A percentile compares a stretch with the other conserved stretches of the same genome.
Evolutionary conservation across 2,888 invertebrate species (phyloP).

Genomic region (Busseola fusca): DNA sequence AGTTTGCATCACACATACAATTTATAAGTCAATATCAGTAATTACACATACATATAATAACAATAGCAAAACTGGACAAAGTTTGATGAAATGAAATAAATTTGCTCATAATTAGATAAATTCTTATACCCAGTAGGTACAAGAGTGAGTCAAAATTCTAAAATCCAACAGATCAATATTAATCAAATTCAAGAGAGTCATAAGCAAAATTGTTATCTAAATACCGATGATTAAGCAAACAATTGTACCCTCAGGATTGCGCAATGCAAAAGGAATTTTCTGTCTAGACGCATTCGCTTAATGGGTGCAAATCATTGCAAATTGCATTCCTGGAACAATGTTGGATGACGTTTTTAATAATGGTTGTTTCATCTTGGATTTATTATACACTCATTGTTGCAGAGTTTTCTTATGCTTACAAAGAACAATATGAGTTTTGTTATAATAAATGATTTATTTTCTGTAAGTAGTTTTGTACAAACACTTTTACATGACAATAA

Average conservation of each 20-base stretch:
- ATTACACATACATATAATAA: no score
- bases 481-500: no score
- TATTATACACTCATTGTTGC: constrained; percentile 25
- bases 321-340: constrained; percentile 78
- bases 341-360: constrained; percentile 77
- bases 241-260: constrained; percentile 76
- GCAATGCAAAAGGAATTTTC: constrained; percentile 81
- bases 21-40: no score
- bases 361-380: constrained; percentile 40
- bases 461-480: no score
- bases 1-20: no score
- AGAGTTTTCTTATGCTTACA: constrained; percentile 21
- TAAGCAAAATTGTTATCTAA: constrained; percentile 17
- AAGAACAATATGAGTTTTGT: background rate
- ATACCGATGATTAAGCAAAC: constrained; percentile 47
- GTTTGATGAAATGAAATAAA: no score
- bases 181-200: constrained; percentile 1
- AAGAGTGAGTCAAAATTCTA: background rate
- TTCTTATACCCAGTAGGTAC: background rate
- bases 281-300: constrained; percentile 79
- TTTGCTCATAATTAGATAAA: no score
- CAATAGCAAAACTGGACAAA: no score
- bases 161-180: background rate
- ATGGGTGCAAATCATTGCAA: constrained; percentile 86
- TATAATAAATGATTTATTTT: no score